Percentiles rank a stretch among this genome's conserved stretches.
phyloP scores from a whole-genome alignment of 2,888 invertebrate genomes.

The Sphaerophoria taeniata region DNA sequence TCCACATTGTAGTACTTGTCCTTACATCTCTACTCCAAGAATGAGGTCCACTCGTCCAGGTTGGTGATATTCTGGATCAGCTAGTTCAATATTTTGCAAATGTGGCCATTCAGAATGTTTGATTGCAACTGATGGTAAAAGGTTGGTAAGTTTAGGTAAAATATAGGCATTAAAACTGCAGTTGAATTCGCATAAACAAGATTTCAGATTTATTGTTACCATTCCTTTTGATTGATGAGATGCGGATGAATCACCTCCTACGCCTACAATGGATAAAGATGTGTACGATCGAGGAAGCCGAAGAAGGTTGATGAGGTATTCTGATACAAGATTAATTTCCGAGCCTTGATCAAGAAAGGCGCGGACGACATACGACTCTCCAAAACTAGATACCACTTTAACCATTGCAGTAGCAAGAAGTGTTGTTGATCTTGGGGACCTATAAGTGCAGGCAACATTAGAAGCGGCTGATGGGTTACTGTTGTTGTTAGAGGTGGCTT shows the following conservation, averaged over 20 bases:
- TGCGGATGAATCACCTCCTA: too few relatives aligned
- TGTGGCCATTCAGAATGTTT: constrained; percentile 22
- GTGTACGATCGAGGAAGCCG: too few relatives aligned
- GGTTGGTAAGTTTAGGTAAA: constrained; percentile 19
- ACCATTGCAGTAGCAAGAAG: constrained; percentile 29
- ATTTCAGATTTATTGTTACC: constrained; percentile 8
- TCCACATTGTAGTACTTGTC: constrained; percentile 27
- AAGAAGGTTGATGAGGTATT: constrained; percentile 2
- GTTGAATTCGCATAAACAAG: constrained; percentile 18
- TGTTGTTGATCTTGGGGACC: constrained; percentile 2
- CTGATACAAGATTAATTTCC: constrained; percentile 28
- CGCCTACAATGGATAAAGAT: too few relatives aligned
- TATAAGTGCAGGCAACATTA: constrained; percentile 12
- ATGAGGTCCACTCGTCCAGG: constrained; percentile 28
- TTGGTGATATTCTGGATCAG: constrained; percentile 38
- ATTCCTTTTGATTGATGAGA: constrained; percentile 25
- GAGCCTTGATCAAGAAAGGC: constrained; percentile 38
- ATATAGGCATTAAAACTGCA: constrained; percentile 22
- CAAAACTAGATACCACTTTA: constrained; percentile 26
- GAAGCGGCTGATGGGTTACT: neutral
- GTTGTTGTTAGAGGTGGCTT: neutral
- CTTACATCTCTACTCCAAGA: constrained; percentile 26
- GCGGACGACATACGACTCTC: constrained; percentile 9
- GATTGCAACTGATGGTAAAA: constrained; percentile 26
- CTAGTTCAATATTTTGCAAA: constrained; percentile 12